phyloP scores from a whole-genome alignment of 2,888 invertebrate genomes.

The Hirtodrosophila duncani region DNA sequence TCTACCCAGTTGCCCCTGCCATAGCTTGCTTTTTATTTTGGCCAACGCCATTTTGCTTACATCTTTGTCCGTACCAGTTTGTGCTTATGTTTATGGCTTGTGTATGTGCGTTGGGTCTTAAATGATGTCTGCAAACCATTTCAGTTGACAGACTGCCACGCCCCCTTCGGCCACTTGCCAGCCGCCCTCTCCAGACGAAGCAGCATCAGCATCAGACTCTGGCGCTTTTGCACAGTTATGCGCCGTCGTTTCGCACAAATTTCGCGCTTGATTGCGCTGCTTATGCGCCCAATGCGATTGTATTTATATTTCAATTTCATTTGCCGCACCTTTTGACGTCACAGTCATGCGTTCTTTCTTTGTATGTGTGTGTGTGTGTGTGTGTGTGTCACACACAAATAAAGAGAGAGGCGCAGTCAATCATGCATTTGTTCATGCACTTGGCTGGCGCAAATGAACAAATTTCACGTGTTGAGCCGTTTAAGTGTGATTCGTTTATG shows the following conservation, averaged over 20 bases:
- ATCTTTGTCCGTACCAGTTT: too few species aligned
- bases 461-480: conserved; percentile 60
- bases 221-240: conserved; percentile 19
- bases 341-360: conserved; percentile 1
- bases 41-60: too few species aligned
- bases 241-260: conserved; percentile 45
- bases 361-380: conserved; percentile 5
- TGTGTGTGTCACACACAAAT: conserved; percentile 14
- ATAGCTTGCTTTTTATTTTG: too few species aligned
- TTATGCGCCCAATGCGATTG: conserved; percentile 61
- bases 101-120: conserved; percentile 11
- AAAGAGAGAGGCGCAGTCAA: conserved; percentile 32
- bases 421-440: conserved; percentile 60
- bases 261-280: conserved; percentile 62
- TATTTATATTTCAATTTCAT: conserved; percentile 65
- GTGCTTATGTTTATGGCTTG: background rate
- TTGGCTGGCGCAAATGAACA: conserved; percentile 63
- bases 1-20: too few species aligned
- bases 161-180: background rate
- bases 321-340: conserved; percentile 50
- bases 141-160: conserved; percentile 2
- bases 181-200: conserved; percentile 1
- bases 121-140: conserved; percentile 28
- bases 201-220: too few species aligned
- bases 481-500: conserved; percentile 59